Base-by-base conservation (phyloP, 2,113 vertebrate genomes). In the Turnix velox region DNA sequence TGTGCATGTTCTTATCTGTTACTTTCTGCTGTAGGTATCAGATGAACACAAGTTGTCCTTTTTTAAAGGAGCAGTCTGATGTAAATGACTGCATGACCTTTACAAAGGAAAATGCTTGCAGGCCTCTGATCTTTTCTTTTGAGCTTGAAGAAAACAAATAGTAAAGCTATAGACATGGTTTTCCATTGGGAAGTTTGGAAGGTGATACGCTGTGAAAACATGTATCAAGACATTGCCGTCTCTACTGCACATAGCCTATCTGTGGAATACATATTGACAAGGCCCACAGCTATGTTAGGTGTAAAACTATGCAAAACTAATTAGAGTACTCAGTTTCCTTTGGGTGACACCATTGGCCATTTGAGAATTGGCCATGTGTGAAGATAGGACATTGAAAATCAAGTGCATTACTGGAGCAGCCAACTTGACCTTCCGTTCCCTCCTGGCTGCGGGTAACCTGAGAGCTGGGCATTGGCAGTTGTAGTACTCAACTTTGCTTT, bases 361-460 rank as follows among this genome's bases (percentile, higher is more conserved):
- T 40, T 65, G 72, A 46, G 87, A 88, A 71, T 43, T 58, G 58
- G 42, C 52, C 57, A 67, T 0, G 0, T 83, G 69, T 75, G 71
- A 94, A 81, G 66, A 78, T 31, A 79, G 74, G 71, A 91, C 87
- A 87, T 57, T 31, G 48, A 93, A 87, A 40, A 33, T 65, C 40
- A 72, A 87, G 55, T 55, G 27, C 14, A 35, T 58, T 52, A 92
- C 33, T 6, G 45, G 17, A 73, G 25, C 42, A 77, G 83, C 67
- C 42, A 51, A 79, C n/a, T 28, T 37, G 49, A 57, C 46, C 45
- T 82, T 14, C 52, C 67, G 31, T 78, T 69, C 18, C 14, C 51
- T 73, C 0, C 0, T 40, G 28, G 72, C 72, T 62, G 16, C n/a
- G 23, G 42, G 63, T 69, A 76, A 39, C 1, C 8, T 0, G 0